Percentiles rank a stretch among this genome's conserved stretches.
These are phyloP conservation scores for Lithophane socia DNA, from an alignment of 2,888 invertebrate species.

Conservation along the genomic window DNA sequence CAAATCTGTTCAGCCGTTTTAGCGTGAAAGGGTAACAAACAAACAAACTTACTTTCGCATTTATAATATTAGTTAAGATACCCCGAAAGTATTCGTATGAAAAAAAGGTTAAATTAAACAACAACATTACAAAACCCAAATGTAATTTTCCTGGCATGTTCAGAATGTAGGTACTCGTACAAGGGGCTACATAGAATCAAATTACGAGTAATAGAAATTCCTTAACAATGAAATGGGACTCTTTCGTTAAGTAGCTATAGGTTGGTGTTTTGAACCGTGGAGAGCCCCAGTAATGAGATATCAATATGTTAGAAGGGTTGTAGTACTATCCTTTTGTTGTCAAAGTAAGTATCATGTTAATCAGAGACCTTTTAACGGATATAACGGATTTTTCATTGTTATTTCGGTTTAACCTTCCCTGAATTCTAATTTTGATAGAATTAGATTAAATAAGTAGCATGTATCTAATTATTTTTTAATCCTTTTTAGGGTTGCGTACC, in stretches of 20 bases:
- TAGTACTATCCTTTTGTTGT: slow-evolving; percentile 10
- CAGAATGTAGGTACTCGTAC: background rate
- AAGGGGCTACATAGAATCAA: background rate
- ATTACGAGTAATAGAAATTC: background rate
- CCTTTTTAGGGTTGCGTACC: background rate
- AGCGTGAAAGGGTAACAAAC: too few relatives aligned
- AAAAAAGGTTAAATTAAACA: background rate
- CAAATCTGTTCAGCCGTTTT: too few relatives aligned
- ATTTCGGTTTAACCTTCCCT: slow-evolving; percentile 2
- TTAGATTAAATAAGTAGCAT: background rate
- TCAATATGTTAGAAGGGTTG: slow-evolving; percentile 10
- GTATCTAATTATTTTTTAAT: slow-evolving; percentile 8
- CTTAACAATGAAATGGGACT: slow-evolving; percentile 6
- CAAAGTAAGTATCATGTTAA: slow-evolving; percentile 41
- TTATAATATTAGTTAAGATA: too few relatives aligned
- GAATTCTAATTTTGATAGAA: slow-evolving; percentile 6
- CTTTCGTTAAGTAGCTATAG: slow-evolving; percentile 1
- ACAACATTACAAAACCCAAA: background rate
- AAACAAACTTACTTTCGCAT: too few relatives aligned
- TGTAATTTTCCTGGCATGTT: background rate
- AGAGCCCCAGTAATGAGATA: slow-evolving; percentile 42
- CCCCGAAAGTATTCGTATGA: background rate
- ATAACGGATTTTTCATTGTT: slow-evolving; percentile 17
- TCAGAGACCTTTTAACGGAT: slow-evolving; percentile 16
- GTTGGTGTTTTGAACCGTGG: slow-evolving; percentile 47